Conservation (phyloP, 2,797 vertebrate species). For the Melanotaenia trifasciata region DNA sequence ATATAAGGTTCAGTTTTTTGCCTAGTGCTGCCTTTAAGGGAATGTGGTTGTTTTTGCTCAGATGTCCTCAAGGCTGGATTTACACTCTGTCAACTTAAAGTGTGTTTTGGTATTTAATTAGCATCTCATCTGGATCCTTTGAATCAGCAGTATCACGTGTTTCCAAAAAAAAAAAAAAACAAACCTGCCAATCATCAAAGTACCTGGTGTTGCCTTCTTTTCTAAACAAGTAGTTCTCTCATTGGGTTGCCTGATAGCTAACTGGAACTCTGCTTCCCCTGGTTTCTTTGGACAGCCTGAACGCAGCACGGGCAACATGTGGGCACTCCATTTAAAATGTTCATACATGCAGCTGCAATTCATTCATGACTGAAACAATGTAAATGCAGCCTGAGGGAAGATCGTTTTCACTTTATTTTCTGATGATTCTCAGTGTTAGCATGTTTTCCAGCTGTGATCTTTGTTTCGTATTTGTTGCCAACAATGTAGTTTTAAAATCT, state of each 20-base stretch:
- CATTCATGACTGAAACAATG: background rate
- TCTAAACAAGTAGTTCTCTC: background rate
- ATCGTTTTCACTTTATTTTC: too few species aligned
- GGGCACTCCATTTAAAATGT: too few species aligned
- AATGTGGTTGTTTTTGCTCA: background rate
- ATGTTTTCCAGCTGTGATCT: background rate
- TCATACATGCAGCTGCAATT: too few species aligned
- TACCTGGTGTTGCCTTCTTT: conserved; percentile 54
- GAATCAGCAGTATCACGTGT: background rate
- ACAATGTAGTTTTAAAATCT: conserved; percentile 33
- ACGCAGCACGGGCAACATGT: too few species aligned
- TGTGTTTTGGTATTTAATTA: background rate
- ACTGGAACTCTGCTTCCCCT: too few species aligned
- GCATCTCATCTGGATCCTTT: too few species aligned
- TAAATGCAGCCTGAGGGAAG: conserved; percentile 17
- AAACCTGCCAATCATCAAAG: conserved; percentile 53
- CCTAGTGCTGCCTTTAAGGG: conserved; percentile 10
- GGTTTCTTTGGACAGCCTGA: too few species aligned
- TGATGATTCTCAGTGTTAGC: background rate
- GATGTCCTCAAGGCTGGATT: conserved; percentile 24
- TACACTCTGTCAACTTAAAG: background rate
- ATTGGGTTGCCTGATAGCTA: background rate
- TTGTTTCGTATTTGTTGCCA: conserved; percentile 44
- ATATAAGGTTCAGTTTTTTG: conserved; percentile 6
- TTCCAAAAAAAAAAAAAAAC: conserved; percentile 8